Evolutionary conservation across 2,113 vertebrate genomes (phyloP), one percentile per base, ranked within the genome.

Genomic region (Marmota monax): DNA sequence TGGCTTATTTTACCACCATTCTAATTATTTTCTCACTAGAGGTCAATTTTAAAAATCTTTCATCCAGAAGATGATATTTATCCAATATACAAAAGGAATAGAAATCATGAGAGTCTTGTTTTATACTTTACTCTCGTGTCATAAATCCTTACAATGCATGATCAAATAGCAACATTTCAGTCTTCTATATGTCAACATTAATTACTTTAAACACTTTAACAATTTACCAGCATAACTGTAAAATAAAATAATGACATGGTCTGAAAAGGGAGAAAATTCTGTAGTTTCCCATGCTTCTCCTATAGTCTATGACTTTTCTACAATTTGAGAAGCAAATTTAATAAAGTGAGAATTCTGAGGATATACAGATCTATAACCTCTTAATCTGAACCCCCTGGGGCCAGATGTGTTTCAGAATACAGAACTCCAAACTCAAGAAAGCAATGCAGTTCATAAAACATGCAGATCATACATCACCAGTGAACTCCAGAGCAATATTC

Each of bases 321-420:
- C 42, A 53, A 96, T 37, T 93, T 16, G 10, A n/a, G 32, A 94
- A 90, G 37, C 20, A 51, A 32, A 63, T 96, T 92, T 77, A 96
- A 86, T 42, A 89, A 69, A 63, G 0, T 45, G 45, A 70, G 39
- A 61, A 56, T 80, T 96, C 51, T 83, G 29, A 76, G 83, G 10
- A 18, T 25, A 83, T 67, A 93, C 25, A 87, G 27, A 92, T 63
- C 22, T 53, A 80, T 1, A 37, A 14, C 34, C 37, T 96, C 90
- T 56, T 80, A 45, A 77, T 10, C 53, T 77, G 88, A 83, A 92
- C 45, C n/a, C 20, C 76, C 18, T 78, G 2, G 25, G 73, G 27
- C 53, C 39, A 61, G 14, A 13, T 45, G n/a, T 12, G 23, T 58
- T 72, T 90, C 67, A n/a, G 37, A 84, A 70, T 9, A 56, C 2